Conservation (phyloP, 2,113 vertebrate species). For the Peucedramus taeniatus region DNA sequence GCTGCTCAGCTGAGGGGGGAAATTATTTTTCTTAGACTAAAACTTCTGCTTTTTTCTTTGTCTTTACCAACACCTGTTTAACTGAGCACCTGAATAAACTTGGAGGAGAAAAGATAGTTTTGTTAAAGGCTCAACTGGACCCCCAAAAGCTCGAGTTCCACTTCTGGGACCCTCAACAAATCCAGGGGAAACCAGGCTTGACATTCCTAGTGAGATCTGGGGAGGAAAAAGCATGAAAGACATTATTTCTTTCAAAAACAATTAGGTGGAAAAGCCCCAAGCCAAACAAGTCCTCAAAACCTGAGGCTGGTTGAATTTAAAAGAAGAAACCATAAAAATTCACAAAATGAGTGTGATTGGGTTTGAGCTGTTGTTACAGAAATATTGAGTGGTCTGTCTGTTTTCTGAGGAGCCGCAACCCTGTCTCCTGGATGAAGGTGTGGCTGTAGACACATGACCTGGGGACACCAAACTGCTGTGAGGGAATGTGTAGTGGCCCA, state of each 20-base stretch:
- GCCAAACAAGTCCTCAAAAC: background rate
- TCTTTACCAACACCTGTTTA: conserved; percentile 15
- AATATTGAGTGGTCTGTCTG: background rate
- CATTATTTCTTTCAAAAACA: background rate
- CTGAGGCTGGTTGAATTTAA: background rate
- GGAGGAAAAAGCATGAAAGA: background rate
- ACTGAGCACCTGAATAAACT: conserved; percentile 37
- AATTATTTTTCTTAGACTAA: background rate
- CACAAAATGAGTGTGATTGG: background rate
- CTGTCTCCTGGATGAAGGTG: background rate
- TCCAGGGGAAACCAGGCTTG: background rate
- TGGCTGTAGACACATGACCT: background rate
- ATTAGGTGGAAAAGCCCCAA: background rate
- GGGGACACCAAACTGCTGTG: rapidly evolving
- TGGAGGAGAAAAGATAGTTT: background rate
- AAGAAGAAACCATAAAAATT: background rate
- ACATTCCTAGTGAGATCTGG: background rate
- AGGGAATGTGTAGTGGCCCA: background rate
- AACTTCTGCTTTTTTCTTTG: background rate
- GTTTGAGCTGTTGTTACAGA: background rate
- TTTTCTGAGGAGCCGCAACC: background rate
- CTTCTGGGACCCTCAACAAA: background rate
- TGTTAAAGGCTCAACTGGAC: background rate
- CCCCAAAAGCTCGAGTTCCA: background rate
- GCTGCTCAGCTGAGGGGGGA: background rate